Evolutionary conservation across 2,888 invertebrate genomes (phyloP), one percentile per base, ranked within the genome.

Genomic region (Drosophila nr. perissopoda): DNA sequence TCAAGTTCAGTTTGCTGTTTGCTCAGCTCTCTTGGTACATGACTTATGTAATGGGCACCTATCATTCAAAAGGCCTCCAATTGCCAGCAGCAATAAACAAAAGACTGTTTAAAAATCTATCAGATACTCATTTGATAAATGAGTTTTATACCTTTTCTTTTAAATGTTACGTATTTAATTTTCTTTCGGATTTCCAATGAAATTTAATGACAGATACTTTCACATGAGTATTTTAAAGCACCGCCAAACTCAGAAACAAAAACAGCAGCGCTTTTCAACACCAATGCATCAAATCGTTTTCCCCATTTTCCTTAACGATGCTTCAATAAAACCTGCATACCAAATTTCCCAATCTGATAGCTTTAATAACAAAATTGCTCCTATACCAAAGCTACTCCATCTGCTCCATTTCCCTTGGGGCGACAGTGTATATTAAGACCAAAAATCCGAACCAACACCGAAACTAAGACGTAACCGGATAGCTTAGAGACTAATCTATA

Each of bases 401-500:
- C 27, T 42, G 21, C 29, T n/a, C n/a, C 1, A 57, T 16, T 29
- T n/a, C 27, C 56, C 31, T 42, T 56, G 18, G 13, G 21, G 21
- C 40, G 25, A 40, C 42, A 27, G 40, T n/a, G 57, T 57, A 40
- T 61, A 61, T 56, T 61, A 40, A 61, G 42, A 56, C 49, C 54
- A 49, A 38, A 46, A 49, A 54, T 54, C 38, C 31, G 53, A 42
- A 13, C 36, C n/a, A 62, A 63, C 29, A 54, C n/a, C 16, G 34
- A 25, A 48, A 53, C 52, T 46, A 71, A 73, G 65, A 72, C 53
- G 48, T 27, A 53, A 52, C 27, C 54, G 33, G 29, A 59, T 49
- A 36, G 51, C 65, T 54, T 33, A 36, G 25, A 48, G 33, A 51
- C 51, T 59, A 51, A 59, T 64, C 40, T 69, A 73, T 72, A 59